Conservation (phyloP, 1,140 invertebrate species). For the Monomorium pharaonis region DNA sequence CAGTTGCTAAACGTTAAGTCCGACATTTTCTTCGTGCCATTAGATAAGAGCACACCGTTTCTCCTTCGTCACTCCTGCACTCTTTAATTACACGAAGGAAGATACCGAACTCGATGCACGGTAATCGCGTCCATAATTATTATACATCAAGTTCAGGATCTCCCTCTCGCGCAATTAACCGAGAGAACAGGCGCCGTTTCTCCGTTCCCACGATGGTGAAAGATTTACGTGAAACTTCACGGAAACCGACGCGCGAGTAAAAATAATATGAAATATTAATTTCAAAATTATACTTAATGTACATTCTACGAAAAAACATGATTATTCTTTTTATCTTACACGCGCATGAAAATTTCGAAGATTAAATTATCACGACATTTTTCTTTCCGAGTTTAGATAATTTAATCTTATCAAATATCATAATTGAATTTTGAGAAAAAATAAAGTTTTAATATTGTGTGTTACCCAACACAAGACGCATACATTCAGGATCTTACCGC, state of each 20-base stretch:
- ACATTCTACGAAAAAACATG: neutral
- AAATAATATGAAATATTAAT: neutral
- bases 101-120: conserved; percentile 22
- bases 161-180: conserved; percentile 27
- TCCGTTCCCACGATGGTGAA: conserved; percentile 1
- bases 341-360: neutral
- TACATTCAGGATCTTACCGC: neutral
- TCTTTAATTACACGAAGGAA: conserved; percentile 34
- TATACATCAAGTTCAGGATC: conserved; percentile 27
- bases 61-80: neutral
- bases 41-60: conserved; percentile 17
- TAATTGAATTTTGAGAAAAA: too few species aligned
- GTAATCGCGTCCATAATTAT: conserved; percentile 48
- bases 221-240: neutral
- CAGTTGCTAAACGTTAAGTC: conserved; percentile 11
- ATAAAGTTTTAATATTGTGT: too few species aligned
- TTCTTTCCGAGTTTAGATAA: neutral
- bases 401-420: too few species aligned
- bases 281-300: neutral
- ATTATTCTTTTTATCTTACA: neutral
- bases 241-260: neutral
- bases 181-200: conserved; percentile 3
- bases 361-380: neutral
- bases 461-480: neutral
- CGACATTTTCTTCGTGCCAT: conserved; percentile 22